These are phyloP conservation scores for Drosophila ironensis DNA, from an alignment of 1,140 invertebrate genomes.

Conservation along the genomic window DNA sequence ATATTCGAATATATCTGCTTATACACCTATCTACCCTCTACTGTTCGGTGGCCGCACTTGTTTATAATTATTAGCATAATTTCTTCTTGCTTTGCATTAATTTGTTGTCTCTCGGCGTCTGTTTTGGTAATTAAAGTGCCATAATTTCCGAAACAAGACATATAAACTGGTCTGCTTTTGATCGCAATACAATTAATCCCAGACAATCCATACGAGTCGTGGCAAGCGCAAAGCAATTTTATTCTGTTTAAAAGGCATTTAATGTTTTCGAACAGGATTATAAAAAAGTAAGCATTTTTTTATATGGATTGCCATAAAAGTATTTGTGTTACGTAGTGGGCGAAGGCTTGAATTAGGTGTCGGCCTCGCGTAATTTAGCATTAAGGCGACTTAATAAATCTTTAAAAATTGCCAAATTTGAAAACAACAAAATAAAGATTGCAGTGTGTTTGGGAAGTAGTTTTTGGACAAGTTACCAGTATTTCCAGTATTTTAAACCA, in stretches of 20 bases:
- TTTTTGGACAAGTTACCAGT: not conserved
- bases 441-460: too few species aligned
- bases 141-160: conserved; percentile 52
- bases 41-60: conserved; percentile 50
- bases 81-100: conserved; percentile 74
- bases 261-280: conserved; percentile 33
- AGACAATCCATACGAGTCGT: conserved; percentile 9
- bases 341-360: not conserved
- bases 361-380: not conserved
- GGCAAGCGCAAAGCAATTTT: conserved; percentile 43
- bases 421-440: not conserved
- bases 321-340: not conserved
- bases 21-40: conserved; percentile 3
- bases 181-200: conserved; percentile 52
- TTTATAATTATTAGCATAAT: conserved; percentile 80
- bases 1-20: not conserved
- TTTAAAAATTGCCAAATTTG: not conserved
- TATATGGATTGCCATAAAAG: conserved; percentile 14
- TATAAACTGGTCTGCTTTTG: conserved; percentile 59
- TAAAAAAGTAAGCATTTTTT: conserved; percentile 9
- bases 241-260: conserved; percentile 25
- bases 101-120: conserved; percentile 38
- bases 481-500: not conserved
- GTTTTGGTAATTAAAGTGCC: conserved; percentile 70
- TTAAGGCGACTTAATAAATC: too few species aligned